Base-by-base conservation (phyloP, 1,140 invertebrate genomes). In the Cecropterus lyciades region DNA sequence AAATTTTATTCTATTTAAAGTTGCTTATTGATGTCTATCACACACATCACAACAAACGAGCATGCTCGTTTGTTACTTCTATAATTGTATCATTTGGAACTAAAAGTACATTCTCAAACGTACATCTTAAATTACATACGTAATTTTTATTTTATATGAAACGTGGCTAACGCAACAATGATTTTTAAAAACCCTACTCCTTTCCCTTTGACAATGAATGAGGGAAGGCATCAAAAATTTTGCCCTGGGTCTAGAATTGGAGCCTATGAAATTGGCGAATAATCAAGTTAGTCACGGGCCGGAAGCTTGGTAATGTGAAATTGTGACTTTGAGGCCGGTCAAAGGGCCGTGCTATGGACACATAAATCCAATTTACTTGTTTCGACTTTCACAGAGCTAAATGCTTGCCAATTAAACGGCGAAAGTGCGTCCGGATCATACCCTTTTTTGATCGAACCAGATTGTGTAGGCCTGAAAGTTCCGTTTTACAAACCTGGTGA, bases 291-390 rank as follows among this genome's bases (percentile, higher is more conserved):
- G 76, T 48, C 67, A 69, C 63, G 77, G 70, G 59, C 67, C 68
- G 80, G 73, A 71, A 76, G 75, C 69, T 65, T 55, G 67, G 73
- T 85, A 83, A 85, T 85, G 78, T 81, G 72, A 78, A 80, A 82
- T 79, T 83, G 74, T 83, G 75, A 85, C 78, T 79, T 72, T 72
- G 75, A 71, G 74, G 67, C 64, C 73, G 77, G 80, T 87, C 87
- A 87, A 86, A 86, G 82, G 80, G 67, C 65, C 51, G 53, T 60
- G 67, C 67, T 72, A 70, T 79, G 73, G 75, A 77, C 72, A 75
- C 69, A 70, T 67, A 82, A 89, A 89, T 86, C 80, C 79, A 89
- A 89, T 87, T 89, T 84, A 80, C 72, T 70, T 82, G 79, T 87
- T 87, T 82, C 83, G 79, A 88, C 84, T 88, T 85, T 80, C 79